Evolutionary conservation across 2,797 vertebrate species (phyloP).

Genomic region (Chaunax sp.): DNA sequence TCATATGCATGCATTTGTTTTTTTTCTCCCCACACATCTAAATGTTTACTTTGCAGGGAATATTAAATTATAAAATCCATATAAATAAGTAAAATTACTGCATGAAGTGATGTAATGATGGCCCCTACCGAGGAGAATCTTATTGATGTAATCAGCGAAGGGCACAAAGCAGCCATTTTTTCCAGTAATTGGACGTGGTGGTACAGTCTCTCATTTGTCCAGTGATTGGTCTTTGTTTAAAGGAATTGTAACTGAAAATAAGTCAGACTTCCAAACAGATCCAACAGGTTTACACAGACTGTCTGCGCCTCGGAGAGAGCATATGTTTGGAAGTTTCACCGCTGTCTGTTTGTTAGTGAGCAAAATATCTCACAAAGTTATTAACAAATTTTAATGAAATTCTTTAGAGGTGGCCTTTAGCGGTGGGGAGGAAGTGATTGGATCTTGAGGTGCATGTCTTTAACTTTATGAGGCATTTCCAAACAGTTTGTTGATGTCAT

Average conservation of each 20-base stretch:
- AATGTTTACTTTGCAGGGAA: conserved; percentile 78
- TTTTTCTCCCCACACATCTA: conserved; percentile 58
- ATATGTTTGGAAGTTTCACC: too few species aligned
- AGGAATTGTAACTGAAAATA: conserved; percentile 38
- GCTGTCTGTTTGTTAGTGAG: too few species aligned
- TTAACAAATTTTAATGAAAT: too few species aligned
- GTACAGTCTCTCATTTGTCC: conserved; percentile 61
- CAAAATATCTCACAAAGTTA: too few species aligned
- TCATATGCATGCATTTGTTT: conserved; percentile 80
- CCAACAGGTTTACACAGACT: conserved; percentile 42
- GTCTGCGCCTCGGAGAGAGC: background rate
- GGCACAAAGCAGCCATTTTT: conserved; percentile 72
- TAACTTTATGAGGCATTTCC: too few species aligned
- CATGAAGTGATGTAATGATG: conserved; percentile 76
- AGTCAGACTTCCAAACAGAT: conserved; percentile 23
- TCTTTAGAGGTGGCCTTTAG: too few species aligned
- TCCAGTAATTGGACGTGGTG: conserved; percentile 73
- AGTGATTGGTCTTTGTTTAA: conserved; percentile 68
- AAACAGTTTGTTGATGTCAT: too few species aligned
- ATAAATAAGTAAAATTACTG: conserved; percentile 77
- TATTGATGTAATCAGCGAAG: conserved; percentile 78
- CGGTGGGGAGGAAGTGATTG: too few species aligned
- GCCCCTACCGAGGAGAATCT: conserved; percentile 68
- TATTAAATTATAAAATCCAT: conserved; percentile 83
- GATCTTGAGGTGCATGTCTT: too few species aligned